These are phyloP conservation scores for Caenorhabditis angaria DNA, from an alignment of 2,888 invertebrate species.

Conservation along the genomic window DNA sequence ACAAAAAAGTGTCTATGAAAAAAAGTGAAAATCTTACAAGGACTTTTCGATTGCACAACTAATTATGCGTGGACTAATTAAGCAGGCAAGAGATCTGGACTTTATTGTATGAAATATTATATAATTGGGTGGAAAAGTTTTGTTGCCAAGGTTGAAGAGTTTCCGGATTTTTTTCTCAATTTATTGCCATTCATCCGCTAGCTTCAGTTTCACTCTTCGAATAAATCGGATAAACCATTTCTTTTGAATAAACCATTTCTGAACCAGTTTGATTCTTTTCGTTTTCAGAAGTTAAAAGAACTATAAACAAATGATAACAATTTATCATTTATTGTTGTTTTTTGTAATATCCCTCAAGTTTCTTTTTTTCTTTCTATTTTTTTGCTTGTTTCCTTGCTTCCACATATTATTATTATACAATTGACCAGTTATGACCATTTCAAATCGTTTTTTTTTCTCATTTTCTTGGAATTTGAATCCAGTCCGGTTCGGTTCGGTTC, in stretches of 20 bases:
- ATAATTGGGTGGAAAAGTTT: background rate
- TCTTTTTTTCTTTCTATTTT: background rate
- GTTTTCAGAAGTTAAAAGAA: background rate
- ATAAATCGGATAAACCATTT: background rate
- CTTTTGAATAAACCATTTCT: too few relatives aligned
- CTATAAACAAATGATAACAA: too few relatives aligned
- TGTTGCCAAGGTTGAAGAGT: background rate
- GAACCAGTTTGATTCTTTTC: too few relatives aligned
- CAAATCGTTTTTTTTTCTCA: conserved; percentile 3
- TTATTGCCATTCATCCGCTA: background rate
- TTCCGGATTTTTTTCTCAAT: background rate
- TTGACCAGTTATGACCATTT: background rate
- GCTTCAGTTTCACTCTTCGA: background rate
- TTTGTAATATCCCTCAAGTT: background rate
- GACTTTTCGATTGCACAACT: conserved; percentile 2
- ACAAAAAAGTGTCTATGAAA: too few relatives aligned
- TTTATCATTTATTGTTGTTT: conserved; percentile 9
- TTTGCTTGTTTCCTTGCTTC: background rate
- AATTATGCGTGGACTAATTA: conserved; percentile 1
- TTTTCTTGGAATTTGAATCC: background rate
- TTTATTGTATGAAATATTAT: background rate
- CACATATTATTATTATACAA: background rate
- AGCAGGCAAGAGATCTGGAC: background rate
- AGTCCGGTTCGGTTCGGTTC: too few relatives aligned
- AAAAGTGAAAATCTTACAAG: too few relatives aligned